Evolutionary conservation across 2,888 invertebrate species (phyloP).

Genomic region (Tenthredo distinguenda): DNA sequence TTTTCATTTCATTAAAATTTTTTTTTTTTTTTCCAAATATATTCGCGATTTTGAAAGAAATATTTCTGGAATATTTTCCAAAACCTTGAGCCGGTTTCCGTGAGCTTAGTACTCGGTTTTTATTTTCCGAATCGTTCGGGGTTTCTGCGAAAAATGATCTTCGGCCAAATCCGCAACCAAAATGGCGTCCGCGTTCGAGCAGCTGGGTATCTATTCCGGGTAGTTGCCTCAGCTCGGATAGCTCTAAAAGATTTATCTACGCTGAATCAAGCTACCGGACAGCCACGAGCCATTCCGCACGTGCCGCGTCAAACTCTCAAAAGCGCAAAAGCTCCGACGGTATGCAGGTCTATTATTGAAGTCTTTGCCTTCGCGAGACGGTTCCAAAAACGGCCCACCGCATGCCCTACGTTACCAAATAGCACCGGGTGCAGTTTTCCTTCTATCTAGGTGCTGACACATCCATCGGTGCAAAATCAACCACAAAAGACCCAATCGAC

Average conservation of each 20-base stretch:
- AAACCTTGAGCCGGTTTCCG: background rate
- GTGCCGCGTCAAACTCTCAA: conserved; percentile 67
- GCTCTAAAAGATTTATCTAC: conserved; percentile 72
- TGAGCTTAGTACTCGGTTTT: background rate
- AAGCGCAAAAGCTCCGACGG: conserved; percentile 57
- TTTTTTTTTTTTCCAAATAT: too few relatives aligned
- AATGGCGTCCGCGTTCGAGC: conserved; percentile 13
- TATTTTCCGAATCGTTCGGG: background rate
- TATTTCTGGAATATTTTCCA: background rate
- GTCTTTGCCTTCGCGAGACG: conserved; percentile 49
- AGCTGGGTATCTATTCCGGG: conserved; percentile 64
- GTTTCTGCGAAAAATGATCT: background rate
- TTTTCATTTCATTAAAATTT: background rate
- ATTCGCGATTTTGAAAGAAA: too few relatives aligned
- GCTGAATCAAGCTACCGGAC: conserved; percentile 67
- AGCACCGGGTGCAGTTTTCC: background rate
- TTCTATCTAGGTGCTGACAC: background rate
- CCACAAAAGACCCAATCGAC: background rate
- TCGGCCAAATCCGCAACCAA: conserved; percentile 1
- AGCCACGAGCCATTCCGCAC: conserved; percentile 44
- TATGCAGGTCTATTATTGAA: conserved; percentile 76
- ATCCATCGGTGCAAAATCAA: background rate
- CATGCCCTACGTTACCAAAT: background rate
- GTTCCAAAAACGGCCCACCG: conserved; percentile 19
- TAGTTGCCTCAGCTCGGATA: conserved; percentile 64